phyloP scores from a whole-genome alignment of 2,888 invertebrate species.

The Hirudinaria manillensis region DNA sequence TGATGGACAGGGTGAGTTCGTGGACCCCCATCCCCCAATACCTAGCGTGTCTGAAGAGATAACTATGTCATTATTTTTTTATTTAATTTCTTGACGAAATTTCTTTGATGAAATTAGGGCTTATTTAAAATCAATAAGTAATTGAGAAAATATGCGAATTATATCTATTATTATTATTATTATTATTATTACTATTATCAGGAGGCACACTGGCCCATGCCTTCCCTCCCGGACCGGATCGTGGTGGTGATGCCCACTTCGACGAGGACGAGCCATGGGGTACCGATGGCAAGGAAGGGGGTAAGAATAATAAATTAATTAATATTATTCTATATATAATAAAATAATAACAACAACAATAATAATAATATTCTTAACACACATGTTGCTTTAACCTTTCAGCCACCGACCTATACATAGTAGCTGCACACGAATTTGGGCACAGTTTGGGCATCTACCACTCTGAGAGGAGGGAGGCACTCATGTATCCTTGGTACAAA shows the following conservation, averaged over 20 bases:
- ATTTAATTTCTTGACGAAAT: too few relatives aligned
- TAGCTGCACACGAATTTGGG: constrained; percentile 54
- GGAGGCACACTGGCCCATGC: constrained; percentile 30
- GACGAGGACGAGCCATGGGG: constrained; percentile 31
- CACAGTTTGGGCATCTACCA: constrained; percentile 47
- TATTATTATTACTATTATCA: constrained; percentile 2
- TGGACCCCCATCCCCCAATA: too few relatives aligned
- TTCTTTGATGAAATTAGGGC: too few relatives aligned
- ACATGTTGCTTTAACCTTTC: constrained; percentile 8
- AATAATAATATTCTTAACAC: too few relatives aligned
- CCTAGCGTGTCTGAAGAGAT: too few relatives aligned
- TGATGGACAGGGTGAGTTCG: constrained; percentile 28
- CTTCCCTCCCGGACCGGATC: constrained; percentile 29
- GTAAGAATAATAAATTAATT: too few relatives aligned
- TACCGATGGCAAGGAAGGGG: background rate
- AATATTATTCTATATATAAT: too few relatives aligned
- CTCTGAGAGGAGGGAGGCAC: constrained; percentile 42
- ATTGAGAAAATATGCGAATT: too few relatives aligned
- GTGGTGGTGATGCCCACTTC: constrained; percentile 32
- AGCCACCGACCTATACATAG: constrained; percentile 72
- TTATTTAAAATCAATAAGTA: too few relatives aligned
- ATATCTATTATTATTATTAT: constrained; percentile 8
- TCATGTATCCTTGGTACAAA: constrained; percentile 53
- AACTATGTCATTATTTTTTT: too few relatives aligned
- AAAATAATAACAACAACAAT: too few relatives aligned